Percentiles rank a stretch among this genome's conserved stretches.
Conservation (phyloP, 2,113 vertebrate genomes). For the Xiphophorus couchianus region DNA sequence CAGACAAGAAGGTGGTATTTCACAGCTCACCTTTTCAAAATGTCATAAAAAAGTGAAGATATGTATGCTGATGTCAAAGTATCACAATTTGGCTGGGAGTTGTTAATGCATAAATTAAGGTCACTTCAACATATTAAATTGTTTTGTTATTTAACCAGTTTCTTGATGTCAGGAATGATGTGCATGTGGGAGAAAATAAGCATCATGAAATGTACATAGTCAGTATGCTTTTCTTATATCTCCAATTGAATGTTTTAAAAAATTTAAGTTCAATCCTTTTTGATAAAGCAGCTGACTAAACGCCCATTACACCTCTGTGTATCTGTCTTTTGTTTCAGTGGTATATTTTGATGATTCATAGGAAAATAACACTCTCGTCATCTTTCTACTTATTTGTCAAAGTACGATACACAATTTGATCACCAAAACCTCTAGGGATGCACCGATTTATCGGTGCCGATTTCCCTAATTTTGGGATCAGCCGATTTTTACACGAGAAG, state of each 20-base stretch:
- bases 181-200: background rate
- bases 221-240: background rate
- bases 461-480: too few species aligned
- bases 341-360: background rate
- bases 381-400: too few species aligned
- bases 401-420: too few species aligned
- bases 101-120: conserved; percentile 7
- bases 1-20: conserved; percentile 53
- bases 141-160: background rate
- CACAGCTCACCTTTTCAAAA: conserved; percentile 61
- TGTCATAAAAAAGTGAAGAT: conserved; percentile 48
- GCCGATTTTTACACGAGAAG: too few species aligned
- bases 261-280: background rate
- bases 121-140: conserved; percentile 22
- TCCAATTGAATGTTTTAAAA: background rate
- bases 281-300: background rate
- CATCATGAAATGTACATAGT: background rate
- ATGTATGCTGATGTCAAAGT: conserved; percentile 47
- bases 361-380: too few species aligned
- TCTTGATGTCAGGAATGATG: background rate
- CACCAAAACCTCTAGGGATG: too few species aligned
- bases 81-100: conserved; percentile 31
- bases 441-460: too few species aligned
- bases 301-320: background rate
- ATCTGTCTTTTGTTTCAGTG: background rate